These are phyloP conservation scores for Cylloceria caligata DNA, from an alignment of 2,888 invertebrate species.

Conservation along the genomic window DNA sequence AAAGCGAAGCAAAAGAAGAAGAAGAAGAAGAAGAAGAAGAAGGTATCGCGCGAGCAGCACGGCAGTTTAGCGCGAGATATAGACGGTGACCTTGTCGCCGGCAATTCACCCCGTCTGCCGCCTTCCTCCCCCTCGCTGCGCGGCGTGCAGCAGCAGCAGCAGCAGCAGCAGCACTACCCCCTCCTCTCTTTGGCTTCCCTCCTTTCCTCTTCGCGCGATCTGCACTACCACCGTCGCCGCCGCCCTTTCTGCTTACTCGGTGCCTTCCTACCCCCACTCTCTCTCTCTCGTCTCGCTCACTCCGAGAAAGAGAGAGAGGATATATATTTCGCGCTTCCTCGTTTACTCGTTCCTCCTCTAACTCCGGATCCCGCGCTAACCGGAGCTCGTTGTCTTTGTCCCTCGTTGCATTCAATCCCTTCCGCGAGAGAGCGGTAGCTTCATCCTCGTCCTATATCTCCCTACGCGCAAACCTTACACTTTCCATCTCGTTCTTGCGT, in stretches of 20 bases:
- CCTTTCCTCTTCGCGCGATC: conserved; percentile 59
- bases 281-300: conserved; percentile 13
- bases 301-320: no score
- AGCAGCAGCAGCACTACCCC: conserved; percentile 51
- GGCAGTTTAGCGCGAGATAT: conserved; percentile 78
- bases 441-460: conserved; percentile 32
- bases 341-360: conserved; percentile 27
- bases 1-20: conserved; percentile 36
- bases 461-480: conserved; percentile 34
- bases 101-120: conserved; percentile 83
- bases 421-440: not conserved
- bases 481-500: conserved; percentile 19
- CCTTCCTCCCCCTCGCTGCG: conserved; percentile 72
- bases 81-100: conserved; percentile 83
- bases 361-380: no score
- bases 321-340: no score
- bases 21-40: conserved; percentile 63
- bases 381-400: conserved; percentile 53
- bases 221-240: conserved; percentile 56
- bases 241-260: conserved; percentile 63
- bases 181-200: conserved; percentile 45
- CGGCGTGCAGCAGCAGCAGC: conserved; percentile 60
- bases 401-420: conserved; percentile 1
- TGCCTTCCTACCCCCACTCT: conserved; percentile 68
- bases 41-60: conserved; percentile 73